Conservation (phyloP, 2,113 vertebrate genomes). For the Anarrhichthys ocellatus region DNA sequence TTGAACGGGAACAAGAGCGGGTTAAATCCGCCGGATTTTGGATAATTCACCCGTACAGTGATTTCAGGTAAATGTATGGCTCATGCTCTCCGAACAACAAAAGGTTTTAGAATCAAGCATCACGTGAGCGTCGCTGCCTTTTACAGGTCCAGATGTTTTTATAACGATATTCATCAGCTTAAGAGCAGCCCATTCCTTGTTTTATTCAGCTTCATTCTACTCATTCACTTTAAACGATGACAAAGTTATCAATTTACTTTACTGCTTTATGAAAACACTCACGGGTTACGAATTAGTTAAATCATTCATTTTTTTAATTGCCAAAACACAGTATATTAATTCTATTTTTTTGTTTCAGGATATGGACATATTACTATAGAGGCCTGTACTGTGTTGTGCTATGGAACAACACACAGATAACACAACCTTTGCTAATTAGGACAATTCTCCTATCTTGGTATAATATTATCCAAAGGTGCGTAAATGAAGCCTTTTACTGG, state of each 20-base stretch:
- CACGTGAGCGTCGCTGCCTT: constrained; percentile 10
- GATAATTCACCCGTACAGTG: constrained; percentile 99
- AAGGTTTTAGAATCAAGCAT: constrained; percentile 11
- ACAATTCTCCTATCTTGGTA: constrained; percentile 11
- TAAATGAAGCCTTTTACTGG: constrained; percentile 5
- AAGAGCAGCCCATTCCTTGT: constrained; percentile 13
- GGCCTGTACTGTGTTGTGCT: constrained; percentile 22
- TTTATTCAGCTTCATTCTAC: not conserved
- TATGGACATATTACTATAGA: constrained; percentile 4
- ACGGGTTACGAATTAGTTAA: not conserved
- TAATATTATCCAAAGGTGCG: constrained; percentile 32
- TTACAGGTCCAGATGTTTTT: constrained; percentile 52
- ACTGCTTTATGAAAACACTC: not conserved
- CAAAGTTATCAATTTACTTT: not conserved
- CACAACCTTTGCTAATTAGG: constrained; percentile 29
- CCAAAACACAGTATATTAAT: not conserved
- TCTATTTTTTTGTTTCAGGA: constrained; percentile 17
- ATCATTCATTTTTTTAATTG: not conserved
- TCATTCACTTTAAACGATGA: not conserved
- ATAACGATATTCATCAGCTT: constrained; percentile 4
- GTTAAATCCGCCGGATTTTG: constrained; percentile 99
- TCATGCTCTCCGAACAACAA: constrained; percentile 13
- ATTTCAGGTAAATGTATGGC: constrained; percentile 92
- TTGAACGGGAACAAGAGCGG: constrained; percentile 96
- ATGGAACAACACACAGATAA: constrained; percentile 28